Conservation (phyloP, 2,888 invertebrate species). For the Lissonota sp. region DNA sequence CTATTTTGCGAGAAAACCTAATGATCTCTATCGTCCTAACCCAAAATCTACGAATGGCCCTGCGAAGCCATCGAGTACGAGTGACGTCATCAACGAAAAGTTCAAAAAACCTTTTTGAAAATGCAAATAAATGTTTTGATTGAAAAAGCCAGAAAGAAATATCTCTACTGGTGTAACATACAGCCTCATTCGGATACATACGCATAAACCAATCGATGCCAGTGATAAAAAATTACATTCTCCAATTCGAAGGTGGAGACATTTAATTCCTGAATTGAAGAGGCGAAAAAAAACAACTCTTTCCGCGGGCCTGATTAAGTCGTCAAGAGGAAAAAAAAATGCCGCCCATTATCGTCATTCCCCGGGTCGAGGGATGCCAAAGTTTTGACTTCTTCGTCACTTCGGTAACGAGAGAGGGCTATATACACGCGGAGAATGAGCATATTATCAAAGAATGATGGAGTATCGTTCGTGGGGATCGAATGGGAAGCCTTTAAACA, state of each 20-base stretch:
- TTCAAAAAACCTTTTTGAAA: too few relatives aligned
- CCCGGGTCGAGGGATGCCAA: conserved; percentile 4
- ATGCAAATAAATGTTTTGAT: too few relatives aligned
- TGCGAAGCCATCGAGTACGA: too few relatives aligned
- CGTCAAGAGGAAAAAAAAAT: conserved; percentile 32
- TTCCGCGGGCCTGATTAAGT: conserved; percentile 15
- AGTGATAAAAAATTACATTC: neutral
- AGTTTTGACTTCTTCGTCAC: conserved; percentile 35
- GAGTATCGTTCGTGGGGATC: conserved; percentile 36
- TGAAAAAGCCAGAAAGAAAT: too few relatives aligned
- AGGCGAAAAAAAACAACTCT: neutral
- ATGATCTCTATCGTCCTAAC: neutral
- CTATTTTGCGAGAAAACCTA: neutral
- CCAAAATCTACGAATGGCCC: neutral
- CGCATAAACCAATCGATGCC: neutral
- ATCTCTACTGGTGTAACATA: too few relatives aligned
- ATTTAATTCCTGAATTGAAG: neutral
- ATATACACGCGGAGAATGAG: conserved; percentile 25
- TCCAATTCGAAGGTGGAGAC: neutral
- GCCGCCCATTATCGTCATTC: conserved; percentile 1
- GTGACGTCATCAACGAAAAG: too few relatives aligned
- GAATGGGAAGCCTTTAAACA: conserved; percentile 44
- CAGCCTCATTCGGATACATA: too few relatives aligned
- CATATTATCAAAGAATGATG: conserved; percentile 44
- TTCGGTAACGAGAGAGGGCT: conserved; percentile 39